A percentile compares a stretch with the other conserved stretches of the same genome.
These are phyloP conservation scores for Octopus bimaculoides DNA, from an alignment of 1,140 invertebrate species.

Conservation along the genomic window DNA sequence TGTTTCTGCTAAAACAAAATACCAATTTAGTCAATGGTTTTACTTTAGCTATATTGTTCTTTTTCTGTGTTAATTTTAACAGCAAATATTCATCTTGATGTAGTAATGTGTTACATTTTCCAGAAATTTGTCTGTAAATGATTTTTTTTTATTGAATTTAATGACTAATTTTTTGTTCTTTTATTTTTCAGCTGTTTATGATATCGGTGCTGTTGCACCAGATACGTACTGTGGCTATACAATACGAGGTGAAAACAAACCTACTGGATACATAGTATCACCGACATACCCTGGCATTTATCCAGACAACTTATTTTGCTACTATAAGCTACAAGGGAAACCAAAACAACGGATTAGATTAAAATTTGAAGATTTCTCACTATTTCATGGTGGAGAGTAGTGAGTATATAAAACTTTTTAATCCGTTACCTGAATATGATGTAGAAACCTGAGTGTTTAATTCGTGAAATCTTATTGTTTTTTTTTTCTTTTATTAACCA, in stretches of 20 bases:
- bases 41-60: too few relatives aligned
- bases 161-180: neutral
- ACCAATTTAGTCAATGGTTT: too few relatives aligned
- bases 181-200: slow-evolving; percentile 66
- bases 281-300: slow-evolving; percentile 99
- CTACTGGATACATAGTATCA: slow-evolving; percentile 83
- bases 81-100: too few relatives aligned
- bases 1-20: too few relatives aligned
- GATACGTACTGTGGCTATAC: slow-evolving; percentile 59
- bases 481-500: too few relatives aligned
- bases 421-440: neutral
- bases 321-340: slow-evolving; percentile 90
- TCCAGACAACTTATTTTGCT: slow-evolving; percentile 91
- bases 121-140: too few relatives aligned
- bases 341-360: slow-evolving; percentile 87
- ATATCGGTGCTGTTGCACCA: slow-evolving; percentile 76
- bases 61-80: too few relatives aligned
- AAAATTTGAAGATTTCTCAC: slow-evolving; percentile 96
- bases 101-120: too few relatives aligned
- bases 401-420: slow-evolving; percentile 60
- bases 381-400: slow-evolving; percentile 98
- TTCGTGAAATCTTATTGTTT: too few relatives aligned
- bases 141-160: neutral
- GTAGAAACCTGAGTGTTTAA: too few relatives aligned
- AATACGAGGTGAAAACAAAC: slow-evolving; percentile 52